Conservation (phyloP, 2,113 vertebrate species). For the Zosterops pallidus region DNA sequence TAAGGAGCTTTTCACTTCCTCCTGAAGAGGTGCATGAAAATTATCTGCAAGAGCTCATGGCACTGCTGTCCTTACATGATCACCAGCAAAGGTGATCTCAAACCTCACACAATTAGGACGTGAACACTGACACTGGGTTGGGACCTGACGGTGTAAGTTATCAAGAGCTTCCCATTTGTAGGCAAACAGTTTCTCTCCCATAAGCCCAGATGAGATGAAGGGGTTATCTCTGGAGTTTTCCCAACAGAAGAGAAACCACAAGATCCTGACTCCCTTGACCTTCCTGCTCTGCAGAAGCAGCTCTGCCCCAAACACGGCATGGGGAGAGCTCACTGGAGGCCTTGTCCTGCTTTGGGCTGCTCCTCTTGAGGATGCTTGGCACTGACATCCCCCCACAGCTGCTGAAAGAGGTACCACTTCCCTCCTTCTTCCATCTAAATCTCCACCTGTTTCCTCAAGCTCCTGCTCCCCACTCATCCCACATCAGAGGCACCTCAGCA, state of each 20-base stretch:
- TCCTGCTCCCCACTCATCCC: accelerated
- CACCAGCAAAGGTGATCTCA: not conserved
- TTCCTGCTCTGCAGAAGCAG: not conserved
- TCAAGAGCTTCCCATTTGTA: not conserved
- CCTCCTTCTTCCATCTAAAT: not conserved
- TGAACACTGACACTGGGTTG: not conserved
- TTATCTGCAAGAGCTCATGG: not conserved
- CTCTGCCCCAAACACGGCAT: not conserved
- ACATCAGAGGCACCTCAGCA: not conserved
- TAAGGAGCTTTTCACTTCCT: not conserved
- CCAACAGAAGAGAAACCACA: not conserved
- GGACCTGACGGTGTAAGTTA: not conserved
- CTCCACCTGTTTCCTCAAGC: not conserved
- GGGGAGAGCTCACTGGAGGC: accelerated
- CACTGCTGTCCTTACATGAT: not conserved
- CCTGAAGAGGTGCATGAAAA: not conserved
- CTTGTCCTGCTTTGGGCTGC: not conserved
- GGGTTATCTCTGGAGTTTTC: not conserved
- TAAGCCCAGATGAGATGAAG: not conserved
- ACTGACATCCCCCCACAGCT: not conserved
- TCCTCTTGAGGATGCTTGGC: not conserved
- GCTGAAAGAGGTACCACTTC: not conserved
- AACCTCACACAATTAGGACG: not conserved
- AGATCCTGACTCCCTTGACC: not conserved
- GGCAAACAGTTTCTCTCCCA: not conserved